phyloP scores from a whole-genome alignment of 2,888 invertebrate genomes.

The Lasius platythorax region DNA sequence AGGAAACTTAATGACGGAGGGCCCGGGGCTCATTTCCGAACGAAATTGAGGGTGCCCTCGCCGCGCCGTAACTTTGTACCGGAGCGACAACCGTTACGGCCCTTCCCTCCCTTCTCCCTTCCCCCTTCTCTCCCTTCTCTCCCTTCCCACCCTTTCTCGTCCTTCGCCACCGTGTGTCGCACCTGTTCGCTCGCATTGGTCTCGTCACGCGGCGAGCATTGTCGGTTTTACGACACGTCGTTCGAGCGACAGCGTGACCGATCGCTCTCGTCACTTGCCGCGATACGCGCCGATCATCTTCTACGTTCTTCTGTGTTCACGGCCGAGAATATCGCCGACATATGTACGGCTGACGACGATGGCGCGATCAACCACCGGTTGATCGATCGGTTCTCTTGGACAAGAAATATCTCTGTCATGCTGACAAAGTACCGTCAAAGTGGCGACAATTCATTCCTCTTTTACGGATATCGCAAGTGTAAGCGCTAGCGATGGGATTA shows the following conservation, averaged over 20 bases:
- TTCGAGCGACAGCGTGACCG: constrained; percentile 30
- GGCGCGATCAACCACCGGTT: not conserved
- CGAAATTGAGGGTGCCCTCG: constrained; percentile 63
- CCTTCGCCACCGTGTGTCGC: constrained; percentile 49
- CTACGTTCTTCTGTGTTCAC: not conserved
- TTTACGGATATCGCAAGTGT: not conserved
- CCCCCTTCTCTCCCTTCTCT: not conserved
- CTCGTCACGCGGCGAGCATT: constrained; percentile 49
- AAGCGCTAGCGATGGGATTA: no score
- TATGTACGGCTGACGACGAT: not conserved
- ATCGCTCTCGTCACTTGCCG: constrained; percentile 39
- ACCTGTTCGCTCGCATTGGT: constrained; percentile 68
- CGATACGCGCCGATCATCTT: constrained; percentile 19
- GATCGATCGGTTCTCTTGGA: constrained; percentile 21
- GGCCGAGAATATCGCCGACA: not conserved
- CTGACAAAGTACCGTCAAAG: not conserved
- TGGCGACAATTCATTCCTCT: not conserved
- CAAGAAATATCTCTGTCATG: not conserved
- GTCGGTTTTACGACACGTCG: constrained; percentile 56
- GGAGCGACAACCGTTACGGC: constrained; percentile 69
- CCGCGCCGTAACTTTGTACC: constrained; percentile 43
- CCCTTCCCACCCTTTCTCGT: not conserved
- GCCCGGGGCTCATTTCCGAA: constrained; percentile 7
- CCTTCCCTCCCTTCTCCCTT: not conserved
- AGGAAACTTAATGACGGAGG: constrained; percentile 60